Percentiles rank a stretch among this genome's conserved stretches.
These are phyloP conservation scores for Aspiorhynchus laticeps DNA, from an alignment of 2,113 vertebrate species.

Conservation along the genomic window DNA sequence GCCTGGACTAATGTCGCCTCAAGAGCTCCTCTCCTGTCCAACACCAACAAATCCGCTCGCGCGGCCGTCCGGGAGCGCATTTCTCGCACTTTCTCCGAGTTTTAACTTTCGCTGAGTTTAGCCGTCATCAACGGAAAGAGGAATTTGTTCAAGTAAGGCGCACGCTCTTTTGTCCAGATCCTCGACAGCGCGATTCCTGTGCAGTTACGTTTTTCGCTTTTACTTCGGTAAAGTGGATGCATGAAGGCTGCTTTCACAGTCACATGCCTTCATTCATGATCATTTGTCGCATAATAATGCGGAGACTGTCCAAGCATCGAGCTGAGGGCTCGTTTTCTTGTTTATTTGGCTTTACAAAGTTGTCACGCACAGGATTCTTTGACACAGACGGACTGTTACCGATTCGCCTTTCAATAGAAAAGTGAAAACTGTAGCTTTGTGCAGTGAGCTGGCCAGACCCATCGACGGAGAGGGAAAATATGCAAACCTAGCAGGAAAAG, in stretches of 20 bases:
- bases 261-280: slow-evolving; percentile 40
- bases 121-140: slow-evolving; percentile 40
- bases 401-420: background rate
- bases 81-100: slow-evolving; percentile 27
- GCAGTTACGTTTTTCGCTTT: background rate
- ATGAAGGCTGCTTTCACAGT: slow-evolving; percentile 1
- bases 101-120: slow-evolving; percentile 25
- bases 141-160: slow-evolving; percentile 38
- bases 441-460: slow-evolving; percentile 53
- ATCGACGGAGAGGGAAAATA: slow-evolving; percentile 55
- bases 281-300: slow-evolving; percentile 15
- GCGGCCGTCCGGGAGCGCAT: slow-evolving; percentile 20
- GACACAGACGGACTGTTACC: background rate
- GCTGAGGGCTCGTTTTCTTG: background rate
- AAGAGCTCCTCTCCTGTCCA: background rate
- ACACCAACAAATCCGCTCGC: background rate
- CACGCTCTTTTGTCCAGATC: slow-evolving; percentile 17
- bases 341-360: slow-evolving; percentile 7
- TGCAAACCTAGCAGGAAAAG: slow-evolving; percentile 74
- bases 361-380: background rate
- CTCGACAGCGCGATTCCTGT: background rate
- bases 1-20: slow-evolving; percentile 22
- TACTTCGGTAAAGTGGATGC: background rate
- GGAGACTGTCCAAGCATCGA: background rate
- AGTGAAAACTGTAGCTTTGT: slow-evolving; percentile 12